phyloP scores from a whole-genome alignment of 2,888 invertebrate genomes.

The Stenchaetothrips biformis region DNA sequence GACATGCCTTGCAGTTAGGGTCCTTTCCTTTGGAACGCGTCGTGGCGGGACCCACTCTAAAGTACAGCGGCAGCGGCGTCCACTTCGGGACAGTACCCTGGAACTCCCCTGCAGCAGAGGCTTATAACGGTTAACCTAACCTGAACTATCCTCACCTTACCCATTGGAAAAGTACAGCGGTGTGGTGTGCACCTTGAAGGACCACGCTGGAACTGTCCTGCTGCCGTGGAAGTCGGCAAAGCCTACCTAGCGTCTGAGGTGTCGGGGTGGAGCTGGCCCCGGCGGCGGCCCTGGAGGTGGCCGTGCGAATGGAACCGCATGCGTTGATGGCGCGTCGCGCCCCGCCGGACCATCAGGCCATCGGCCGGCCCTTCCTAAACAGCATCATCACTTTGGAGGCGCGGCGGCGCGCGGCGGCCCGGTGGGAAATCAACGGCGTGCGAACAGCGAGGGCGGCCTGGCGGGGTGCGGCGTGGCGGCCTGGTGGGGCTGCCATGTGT shows the following conservation, averaged over 20 bases:
- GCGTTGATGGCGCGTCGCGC: not conserved
- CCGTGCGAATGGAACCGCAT: too few species aligned
- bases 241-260: too few species aligned
- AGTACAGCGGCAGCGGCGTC: not conserved
- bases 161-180: too few species aligned
- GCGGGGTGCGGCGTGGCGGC: not conserved
- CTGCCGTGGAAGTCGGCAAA: too few species aligned
- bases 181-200: not conserved
- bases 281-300: too few species aligned
- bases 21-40: not conserved
- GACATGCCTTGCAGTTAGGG: too few species aligned
- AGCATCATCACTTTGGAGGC: conserved; percentile 17
- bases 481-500: not conserved
- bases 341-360: not conserved
- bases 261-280: too few species aligned
- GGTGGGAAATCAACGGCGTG: conserved; percentile 11
- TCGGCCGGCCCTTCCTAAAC: conserved; percentile 1
- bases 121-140: too few species aligned
- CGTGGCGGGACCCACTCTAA: not conserved
- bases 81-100: too few species aligned
- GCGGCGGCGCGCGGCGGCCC: not conserved
- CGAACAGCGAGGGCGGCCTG: not conserved
- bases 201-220: too few species aligned
- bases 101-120: too few species aligned
- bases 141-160: too few species aligned